Base-by-base conservation (phyloP, 1,140 invertebrate genomes). In the Aphidius gifuensis region DNA sequence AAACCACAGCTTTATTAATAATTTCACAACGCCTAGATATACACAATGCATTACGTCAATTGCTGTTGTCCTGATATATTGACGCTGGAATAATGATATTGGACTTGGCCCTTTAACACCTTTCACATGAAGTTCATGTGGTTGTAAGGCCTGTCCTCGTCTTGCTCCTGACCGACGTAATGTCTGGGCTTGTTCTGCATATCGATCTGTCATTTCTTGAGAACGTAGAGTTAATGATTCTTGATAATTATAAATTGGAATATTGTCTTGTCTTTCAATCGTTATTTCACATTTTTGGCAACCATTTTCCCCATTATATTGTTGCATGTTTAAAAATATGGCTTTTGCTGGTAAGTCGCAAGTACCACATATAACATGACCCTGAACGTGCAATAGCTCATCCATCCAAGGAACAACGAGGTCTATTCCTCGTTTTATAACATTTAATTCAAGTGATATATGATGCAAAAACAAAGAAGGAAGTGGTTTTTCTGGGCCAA, bases 401-500 rank as follows among this genome's bases (percentile, higher is more conserved):
- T 53, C 11, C 5, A 21, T 16, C 9, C 23, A 32, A 32, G 39
- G 50, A 7, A 61, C 44, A 23, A 44, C 40, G 11, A 61, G 44
- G 11, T 54, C 9, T 38, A 54, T 21, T 38, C 59, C 59, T 11
- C 54, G 11, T 16, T 54, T 53, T 45, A 54, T 11, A 4, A 39
- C 9, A 2, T 54, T 40, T 9, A 61, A 43, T 39, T 61, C 59
- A 11, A 32, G 7, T 23, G 16, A 44, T 53, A 54, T 53, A 32
- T 40, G 39, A 23, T n/a, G 11, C 50, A 61, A 42, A 23, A 45
- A 61, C 23, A 43, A 53, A 11, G 8, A 23, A 23, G 50, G 38
- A 23, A 43, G 6, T 9, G 51, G 60, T 61, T 61, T 61, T 53
- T 43, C 43, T 7, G 16, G 4, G 58, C 58, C 66, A 53, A 63